Conservation (phyloP, 1,140 invertebrate genomes). For the Mizuhopecten yessoensis region DNA sequence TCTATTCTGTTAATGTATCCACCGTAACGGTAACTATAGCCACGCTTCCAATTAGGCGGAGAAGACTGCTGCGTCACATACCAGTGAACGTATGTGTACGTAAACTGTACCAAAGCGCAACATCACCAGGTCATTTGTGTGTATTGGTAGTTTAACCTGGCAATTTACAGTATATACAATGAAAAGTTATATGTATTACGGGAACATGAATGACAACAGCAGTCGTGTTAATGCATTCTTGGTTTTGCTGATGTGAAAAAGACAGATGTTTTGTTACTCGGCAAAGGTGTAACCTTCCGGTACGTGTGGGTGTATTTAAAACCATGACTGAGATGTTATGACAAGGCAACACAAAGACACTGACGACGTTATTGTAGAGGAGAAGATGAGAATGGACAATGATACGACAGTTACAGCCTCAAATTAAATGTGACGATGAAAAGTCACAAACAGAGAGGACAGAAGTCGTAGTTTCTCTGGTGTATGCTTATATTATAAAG, state of each 20-base stretch:
- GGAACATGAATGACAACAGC: constrained; percentile 1
- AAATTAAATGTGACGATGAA: neutral
- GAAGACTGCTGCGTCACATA: constrained; percentile 5
- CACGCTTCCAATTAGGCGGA: neutral
- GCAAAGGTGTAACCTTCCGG: neutral
- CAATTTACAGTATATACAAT: neutral
- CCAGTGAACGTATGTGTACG: neutral
- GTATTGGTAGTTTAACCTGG: neutral
- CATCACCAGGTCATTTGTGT: constrained; percentile 2
- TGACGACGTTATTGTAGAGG: neutral
- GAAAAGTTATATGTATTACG: constrained; percentile 1
- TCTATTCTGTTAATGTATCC: constrained; percentile 1
- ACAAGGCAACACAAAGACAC: neutral
- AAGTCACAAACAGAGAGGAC: neutral
- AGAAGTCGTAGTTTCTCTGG: too few species aligned
- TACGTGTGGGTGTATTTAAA: neutral
- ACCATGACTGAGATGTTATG: neutral
- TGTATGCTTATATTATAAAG: too few species aligned
- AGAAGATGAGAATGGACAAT: neutral
- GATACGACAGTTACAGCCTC: neutral
- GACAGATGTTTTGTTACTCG: neutral
- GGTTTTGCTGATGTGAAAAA: neutral
- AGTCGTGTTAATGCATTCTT: neutral
- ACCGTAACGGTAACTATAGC: neutral
- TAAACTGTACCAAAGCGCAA: neutral